Conservation (phyloP, 2,888 invertebrate species). For the Drosophila seclusa region DNA sequence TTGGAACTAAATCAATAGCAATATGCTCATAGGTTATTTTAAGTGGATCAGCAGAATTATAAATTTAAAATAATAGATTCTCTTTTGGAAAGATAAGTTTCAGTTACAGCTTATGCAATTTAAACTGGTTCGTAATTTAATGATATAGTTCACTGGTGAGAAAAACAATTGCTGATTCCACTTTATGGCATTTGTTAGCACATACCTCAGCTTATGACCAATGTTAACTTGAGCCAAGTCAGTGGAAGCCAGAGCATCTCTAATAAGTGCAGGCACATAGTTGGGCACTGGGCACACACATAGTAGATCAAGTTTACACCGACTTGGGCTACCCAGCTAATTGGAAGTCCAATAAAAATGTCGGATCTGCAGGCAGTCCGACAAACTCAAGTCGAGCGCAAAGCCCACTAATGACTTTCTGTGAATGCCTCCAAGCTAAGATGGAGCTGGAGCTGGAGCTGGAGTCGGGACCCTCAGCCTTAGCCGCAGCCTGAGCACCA, state of each 20-base stretch:
- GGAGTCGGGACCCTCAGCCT: constrained; percentile 8
- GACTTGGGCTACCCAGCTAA: constrained; percentile 69
- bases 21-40: background rate
- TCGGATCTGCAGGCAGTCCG: constrained; percentile 74
- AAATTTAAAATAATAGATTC: background rate
- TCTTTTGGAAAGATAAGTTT: background rate
- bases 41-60: background rate
- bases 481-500: constrained; percentile 16
- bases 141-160: background rate
- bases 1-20: background rate
- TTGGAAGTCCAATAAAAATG: constrained; percentile 82
- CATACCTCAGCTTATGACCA: background rate
- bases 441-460: constrained; percentile 13
- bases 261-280: constrained; percentile 22
- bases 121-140: background rate
- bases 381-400: constrained; percentile 73
- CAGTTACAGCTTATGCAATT: background rate
- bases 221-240: constrained; percentile 2
- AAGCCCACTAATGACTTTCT: constrained; percentile 79
- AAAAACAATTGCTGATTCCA: background rate
- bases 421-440: constrained; percentile 64
- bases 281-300: constrained; percentile 32
- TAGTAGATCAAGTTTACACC: constrained; percentile 79
- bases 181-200: background rate
- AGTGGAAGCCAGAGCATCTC: constrained; percentile 26